A percentile compares a stretch with the other conserved stretches of the same genome.
Evolutionary conservation across 2,888 invertebrate species (phyloP).

Genomic region (Pterobdella sp.): DNA sequence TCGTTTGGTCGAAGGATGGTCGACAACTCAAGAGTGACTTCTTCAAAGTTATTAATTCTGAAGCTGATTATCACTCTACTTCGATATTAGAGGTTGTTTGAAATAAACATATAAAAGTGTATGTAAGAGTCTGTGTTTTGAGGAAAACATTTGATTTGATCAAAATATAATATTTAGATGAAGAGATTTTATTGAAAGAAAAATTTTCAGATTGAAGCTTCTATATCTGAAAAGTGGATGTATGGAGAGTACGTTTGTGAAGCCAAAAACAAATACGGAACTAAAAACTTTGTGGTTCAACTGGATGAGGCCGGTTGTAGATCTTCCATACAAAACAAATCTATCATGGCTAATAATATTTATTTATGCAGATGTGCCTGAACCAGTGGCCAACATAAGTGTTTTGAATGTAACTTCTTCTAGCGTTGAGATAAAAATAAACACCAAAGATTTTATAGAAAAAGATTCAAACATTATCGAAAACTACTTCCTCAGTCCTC

Average conservation of each 20-base stretch:
- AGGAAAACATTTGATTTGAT: too few species aligned
- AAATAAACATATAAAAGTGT: too few species aligned
- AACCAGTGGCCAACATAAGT: neutral
- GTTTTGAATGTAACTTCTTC: neutral
- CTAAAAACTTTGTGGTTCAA: neutral
- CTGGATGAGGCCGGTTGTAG: slow-evolving; percentile 17
- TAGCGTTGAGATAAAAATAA: neutral
- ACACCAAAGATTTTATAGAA: neutral
- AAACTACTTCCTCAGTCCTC: neutral
- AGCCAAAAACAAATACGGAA: slow-evolving; percentile 25
- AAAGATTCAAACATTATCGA: neutral
- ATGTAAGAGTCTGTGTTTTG: too few species aligned
- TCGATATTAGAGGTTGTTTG: too few species aligned
- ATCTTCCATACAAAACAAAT: neutral
- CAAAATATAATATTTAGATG: too few species aligned
- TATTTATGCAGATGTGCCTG: slow-evolving; percentile 3
- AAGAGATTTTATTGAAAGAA: too few species aligned
- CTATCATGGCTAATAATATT: neutral
- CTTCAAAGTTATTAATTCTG: neutral
- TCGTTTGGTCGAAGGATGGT: slow-evolving; percentile 33
- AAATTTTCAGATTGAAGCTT: neutral
- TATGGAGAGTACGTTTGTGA: slow-evolving; percentile 23
- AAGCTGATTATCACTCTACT: too few species aligned
- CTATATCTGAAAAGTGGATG: slow-evolving; percentile 8
- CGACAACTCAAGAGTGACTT: slow-evolving; percentile 28